These are phyloP conservation scores for Calameuta idolon DNA, from an alignment of 2,888 invertebrate genomes.

Conservation along the genomic window DNA sequence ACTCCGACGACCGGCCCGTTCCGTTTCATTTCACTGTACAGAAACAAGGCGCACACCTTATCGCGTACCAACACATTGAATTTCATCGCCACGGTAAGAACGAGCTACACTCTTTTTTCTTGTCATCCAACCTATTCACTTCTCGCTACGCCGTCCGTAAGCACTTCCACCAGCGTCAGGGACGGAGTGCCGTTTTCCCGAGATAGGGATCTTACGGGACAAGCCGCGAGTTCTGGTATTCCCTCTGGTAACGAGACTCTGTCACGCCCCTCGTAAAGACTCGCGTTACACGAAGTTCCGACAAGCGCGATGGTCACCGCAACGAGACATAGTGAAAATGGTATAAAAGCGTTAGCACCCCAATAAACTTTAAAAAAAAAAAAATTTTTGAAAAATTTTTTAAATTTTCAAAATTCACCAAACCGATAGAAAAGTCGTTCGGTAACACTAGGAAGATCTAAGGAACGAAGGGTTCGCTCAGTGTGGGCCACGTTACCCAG, in stretches of 20 bases:
- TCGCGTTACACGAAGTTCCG: not conserved
- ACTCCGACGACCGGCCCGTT: constrained; percentile 20
- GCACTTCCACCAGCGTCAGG: not conserved
- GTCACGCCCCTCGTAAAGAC: not conserved
- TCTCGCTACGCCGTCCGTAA: not conserved
- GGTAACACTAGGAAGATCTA: not conserved
- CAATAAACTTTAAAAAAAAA: too few relatives aligned
- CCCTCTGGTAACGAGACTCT: constrained; percentile 1
- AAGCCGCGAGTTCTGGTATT: constrained; percentile 17
- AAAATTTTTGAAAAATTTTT: too few relatives aligned
- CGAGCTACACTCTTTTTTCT: constrained; percentile 29
- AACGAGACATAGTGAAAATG: not conserved
- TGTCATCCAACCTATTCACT: constrained; percentile 26
- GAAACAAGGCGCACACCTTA: not conserved
- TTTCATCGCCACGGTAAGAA: constrained; percentile 22
- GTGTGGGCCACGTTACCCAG: not conserved
- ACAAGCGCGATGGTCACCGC: constrained; percentile 1
- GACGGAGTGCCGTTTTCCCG: constrained; percentile 22
- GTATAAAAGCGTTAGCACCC: not conserved
- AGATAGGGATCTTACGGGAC: constrained; percentile 36
- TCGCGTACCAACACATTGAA: not conserved
- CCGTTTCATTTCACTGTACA: constrained; percentile 3
- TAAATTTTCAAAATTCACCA: not conserved
- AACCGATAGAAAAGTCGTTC: not conserved
- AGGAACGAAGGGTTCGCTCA: not conserved